Percentiles rank a stretch among this genome's conserved stretches.
Conservation (phyloP, 2,888 invertebrate genomes). For the Lordiphosa andalusiaca region DNA sequence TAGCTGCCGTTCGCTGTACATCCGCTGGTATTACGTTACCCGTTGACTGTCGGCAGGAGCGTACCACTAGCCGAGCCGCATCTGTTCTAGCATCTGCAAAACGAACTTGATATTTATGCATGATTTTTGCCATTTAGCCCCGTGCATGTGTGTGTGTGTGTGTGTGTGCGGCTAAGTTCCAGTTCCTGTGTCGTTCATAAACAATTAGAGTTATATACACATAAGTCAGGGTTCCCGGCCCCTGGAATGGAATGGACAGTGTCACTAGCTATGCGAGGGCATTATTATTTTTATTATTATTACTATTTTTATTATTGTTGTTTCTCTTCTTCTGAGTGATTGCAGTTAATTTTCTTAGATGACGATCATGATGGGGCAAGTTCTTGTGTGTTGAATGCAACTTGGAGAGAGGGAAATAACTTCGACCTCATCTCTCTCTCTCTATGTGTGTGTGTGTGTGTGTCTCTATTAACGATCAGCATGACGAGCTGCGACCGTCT, state of each 20-base stretch:
- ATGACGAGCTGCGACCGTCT: conserved; percentile 3
- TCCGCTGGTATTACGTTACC: conserved; percentile 22
- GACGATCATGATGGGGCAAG: conserved; percentile 11
- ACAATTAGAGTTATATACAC: conserved; percentile 9
- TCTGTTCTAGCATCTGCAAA: conserved; percentile 13
- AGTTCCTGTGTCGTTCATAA: conserved; percentile 10
- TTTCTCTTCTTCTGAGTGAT: conserved; percentile 10
- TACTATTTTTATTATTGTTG: conserved; percentile 2
- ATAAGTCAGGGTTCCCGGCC: conserved; percentile 5
- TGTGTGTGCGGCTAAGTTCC: conserved; percentile 2
- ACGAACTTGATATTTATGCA: conserved; percentile 16
- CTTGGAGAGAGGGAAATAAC: conserved; percentile 7
- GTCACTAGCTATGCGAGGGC: conserved; percentile 7
- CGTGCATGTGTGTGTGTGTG: neutral
- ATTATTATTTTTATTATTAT: conserved; percentile 7
- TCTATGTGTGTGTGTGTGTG: conserved; percentile 2
- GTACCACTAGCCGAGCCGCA: conserved; percentile 7
- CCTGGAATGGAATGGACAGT: neutral
- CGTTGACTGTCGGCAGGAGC: conserved; percentile 1
- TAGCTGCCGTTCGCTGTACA: conserved; percentile 27
- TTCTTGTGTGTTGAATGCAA: conserved; percentile 5
- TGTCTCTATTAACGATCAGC: conserved; percentile 11
- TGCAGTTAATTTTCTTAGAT: conserved; percentile 16
- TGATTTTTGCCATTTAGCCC: conserved; percentile 8
- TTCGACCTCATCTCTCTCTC: conserved; percentile 1